Evolutionary conservation across 2,888 invertebrate genomes (phyloP).

Genomic region (Dione juno): DNA sequence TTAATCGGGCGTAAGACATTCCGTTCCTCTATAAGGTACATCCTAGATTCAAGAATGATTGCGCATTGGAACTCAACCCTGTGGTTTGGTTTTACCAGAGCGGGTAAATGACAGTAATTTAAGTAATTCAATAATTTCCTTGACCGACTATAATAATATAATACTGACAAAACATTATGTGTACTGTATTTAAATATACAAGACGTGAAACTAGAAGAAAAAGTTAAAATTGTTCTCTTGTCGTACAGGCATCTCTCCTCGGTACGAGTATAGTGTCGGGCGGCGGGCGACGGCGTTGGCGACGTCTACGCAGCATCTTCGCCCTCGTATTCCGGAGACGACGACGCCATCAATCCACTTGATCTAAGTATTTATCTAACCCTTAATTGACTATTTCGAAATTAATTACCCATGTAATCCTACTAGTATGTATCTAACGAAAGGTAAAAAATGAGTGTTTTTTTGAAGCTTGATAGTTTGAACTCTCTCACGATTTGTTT

Average conservation of each 20-base stretch:
- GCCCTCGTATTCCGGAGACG: slow-evolving; percentile 90
- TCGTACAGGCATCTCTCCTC: slow-evolving; percentile 73
- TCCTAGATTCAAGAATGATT: no score
- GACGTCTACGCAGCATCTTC: slow-evolving; percentile 91
- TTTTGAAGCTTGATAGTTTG: neutral
- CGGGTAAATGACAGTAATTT: no score
- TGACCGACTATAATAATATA: neutral
- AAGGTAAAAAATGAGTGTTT: neutral
- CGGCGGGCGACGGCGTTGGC: slow-evolving; percentile 90
- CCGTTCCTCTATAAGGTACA: no score
- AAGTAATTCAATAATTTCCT: neutral
- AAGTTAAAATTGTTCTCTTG: slow-evolving; percentile 14
- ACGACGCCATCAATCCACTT: slow-evolving; percentile 71
- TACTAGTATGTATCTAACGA: slow-evolving; percentile 2
- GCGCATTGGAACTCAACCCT: no score
- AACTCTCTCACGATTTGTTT: neutral
- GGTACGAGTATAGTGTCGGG: slow-evolving; percentile 76
- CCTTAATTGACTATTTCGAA: no score
- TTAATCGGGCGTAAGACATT: no score
- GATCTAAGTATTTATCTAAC: slow-evolving; percentile 49
- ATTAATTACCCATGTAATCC: neutral
- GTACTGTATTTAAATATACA: no score
- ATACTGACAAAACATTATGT: no score
- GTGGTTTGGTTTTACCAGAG: no score
- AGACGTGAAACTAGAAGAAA: neutral